A percentile compares a stretch with the other conserved stretches of the same genome.
These are phyloP conservation scores for Narcine bancroftii DNA, from an alignment of 2,113 vertebrate species.

Conservation along the genomic window DNA sequence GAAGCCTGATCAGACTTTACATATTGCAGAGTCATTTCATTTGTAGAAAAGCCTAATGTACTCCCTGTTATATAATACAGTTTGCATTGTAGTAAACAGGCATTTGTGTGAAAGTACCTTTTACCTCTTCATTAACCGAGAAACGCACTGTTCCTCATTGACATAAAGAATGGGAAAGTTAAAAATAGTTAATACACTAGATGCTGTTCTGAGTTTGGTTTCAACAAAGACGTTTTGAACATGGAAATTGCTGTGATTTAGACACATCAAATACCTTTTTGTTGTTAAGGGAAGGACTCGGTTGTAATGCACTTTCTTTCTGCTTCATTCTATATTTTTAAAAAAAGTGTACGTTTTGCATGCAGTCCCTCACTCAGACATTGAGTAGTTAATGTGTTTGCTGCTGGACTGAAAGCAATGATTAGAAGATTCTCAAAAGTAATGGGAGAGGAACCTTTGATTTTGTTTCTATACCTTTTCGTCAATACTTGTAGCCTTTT, in stretches of 20 bases:
- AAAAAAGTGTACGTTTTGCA: not conserved
- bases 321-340: constrained; percentile 10
- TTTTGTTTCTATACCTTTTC: not conserved
- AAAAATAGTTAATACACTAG: constrained; percentile 35
- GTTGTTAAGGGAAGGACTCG: not conserved
- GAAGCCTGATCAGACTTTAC: constrained; percentile 35
- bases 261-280: not conserved
- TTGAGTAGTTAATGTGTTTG: not conserved
- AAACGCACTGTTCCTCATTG: constrained; percentile 18
- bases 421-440: not conserved
- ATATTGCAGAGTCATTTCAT: constrained; percentile 31
- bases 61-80: constrained; percentile 36
- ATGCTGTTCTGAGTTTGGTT: constrained; percentile 26
- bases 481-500: not conserved
- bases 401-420: not conserved
- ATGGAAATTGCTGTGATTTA: constrained; percentile 21
- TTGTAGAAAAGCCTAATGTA: constrained; percentile 36
- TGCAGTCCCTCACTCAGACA: not conserved
- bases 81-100: constrained; percentile 37
- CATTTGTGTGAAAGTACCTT: constrained; percentile 36
- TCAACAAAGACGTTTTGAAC: not conserved
- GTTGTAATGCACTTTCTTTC: not conserved
- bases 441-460: not conserved
- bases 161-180: constrained; percentile 27
- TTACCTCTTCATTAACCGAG: constrained; percentile 35